Evolutionary conservation across 2,888 invertebrate genomes (phyloP).

Genomic region (Crossocerus cetratus): DNA sequence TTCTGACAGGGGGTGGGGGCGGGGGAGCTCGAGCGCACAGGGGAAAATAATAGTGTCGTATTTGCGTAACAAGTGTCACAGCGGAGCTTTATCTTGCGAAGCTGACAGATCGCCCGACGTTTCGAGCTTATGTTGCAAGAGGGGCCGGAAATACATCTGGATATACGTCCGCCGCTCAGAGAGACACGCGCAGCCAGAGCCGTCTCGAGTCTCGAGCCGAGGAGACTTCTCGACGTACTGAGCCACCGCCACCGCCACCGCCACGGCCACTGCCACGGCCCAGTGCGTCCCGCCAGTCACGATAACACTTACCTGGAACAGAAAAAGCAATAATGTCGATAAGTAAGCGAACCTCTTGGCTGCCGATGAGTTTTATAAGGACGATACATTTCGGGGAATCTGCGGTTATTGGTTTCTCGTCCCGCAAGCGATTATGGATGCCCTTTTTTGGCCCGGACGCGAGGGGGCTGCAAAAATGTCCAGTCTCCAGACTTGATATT

Average conservation of each 20-base stretch:
- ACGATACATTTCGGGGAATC: no score
- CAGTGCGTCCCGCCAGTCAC: no score
- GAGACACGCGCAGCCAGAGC: conserved; percentile 14
- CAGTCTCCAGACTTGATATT: conserved; percentile 42
- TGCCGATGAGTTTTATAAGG: neutral
- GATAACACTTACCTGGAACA: conserved; percentile 61
- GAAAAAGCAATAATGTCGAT: neutral
- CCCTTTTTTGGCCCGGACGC: conserved; percentile 22
- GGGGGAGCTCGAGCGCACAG: conserved; percentile 18
- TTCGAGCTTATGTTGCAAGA: conserved; percentile 61
- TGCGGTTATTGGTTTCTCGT: conserved; percentile 16
- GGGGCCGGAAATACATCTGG: conserved; percentile 52
- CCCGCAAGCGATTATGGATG: no score
- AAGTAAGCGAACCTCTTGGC: neutral
- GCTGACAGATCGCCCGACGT: conserved; percentile 68
- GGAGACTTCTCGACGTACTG: conserved; percentile 24
- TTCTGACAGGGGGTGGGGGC: conserved; percentile 41
- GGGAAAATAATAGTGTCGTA: conserved; percentile 65
- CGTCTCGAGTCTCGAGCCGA: conserved; percentile 26
- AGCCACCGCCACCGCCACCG: conserved; percentile 35
- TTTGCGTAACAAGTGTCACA: conserved; percentile 70
- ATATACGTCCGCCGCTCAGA: conserved; percentile 38
- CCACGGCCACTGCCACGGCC: conserved; percentile 3
- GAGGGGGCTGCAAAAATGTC: conserved; percentile 10
- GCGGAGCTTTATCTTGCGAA: conserved; percentile 65